A percentile compares a stretch with the other conserved stretches of the same genome.
phyloP scores from a whole-genome alignment of 2,888 invertebrate genomes.

The Netelia melanura region DNA sequence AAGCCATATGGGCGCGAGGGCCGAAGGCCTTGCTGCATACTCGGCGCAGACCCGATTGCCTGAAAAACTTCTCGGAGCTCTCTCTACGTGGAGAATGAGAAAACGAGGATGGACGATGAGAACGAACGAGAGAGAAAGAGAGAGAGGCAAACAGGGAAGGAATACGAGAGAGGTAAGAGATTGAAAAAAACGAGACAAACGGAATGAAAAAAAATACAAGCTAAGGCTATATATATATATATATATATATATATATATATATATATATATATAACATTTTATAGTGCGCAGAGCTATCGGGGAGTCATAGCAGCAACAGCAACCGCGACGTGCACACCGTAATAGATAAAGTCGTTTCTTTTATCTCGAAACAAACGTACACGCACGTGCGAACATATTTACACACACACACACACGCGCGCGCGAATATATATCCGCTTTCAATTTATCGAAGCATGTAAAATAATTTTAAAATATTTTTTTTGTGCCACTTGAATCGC shows the following conservation, averaged over 20 bases:
- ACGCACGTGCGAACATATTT: too few relatives aligned
- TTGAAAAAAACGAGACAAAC: constrained; percentile 33
- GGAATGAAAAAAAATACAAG: constrained; percentile 7
- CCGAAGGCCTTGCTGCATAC: constrained; percentile 5
- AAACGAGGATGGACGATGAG: constrained; percentile 9
- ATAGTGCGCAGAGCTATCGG: constrained; percentile 30
- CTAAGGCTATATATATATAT: neutral
- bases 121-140: neutral
- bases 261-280: constrained; percentile 1
- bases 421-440: neutral
- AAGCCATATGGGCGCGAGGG: constrained; percentile 53
- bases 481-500: constrained; percentile 21
- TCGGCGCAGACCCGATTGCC: constrained; percentile 36
- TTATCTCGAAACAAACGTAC: constrained; percentile 36
- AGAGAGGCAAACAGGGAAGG: constrained; percentile 25
- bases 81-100: constrained; percentile 29
- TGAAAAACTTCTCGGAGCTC: constrained; percentile 46
- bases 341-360: constrained; percentile 48
- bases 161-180: constrained; percentile 25
- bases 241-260: neutral
- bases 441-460: constrained; percentile 51
- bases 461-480: constrained; percentile 26
- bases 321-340: constrained; percentile 34
- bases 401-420: neutral
- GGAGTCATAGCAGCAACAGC: constrained; percentile 29